Evolutionary conservation across 2,797 vertebrate genomes (phyloP).

Genomic region (Lacerta bilineata): DNA sequence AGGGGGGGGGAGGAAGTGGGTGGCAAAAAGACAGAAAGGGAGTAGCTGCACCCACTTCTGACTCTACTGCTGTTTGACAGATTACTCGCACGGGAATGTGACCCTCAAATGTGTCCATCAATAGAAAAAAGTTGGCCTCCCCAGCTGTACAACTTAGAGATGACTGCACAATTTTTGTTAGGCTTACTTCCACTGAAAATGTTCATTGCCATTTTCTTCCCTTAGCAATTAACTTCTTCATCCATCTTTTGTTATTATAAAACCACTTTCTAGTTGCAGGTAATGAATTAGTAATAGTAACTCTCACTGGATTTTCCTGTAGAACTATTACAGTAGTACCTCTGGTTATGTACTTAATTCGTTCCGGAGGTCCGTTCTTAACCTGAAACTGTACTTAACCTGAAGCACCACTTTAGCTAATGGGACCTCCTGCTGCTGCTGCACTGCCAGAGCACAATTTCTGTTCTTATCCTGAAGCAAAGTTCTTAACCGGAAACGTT

Average conservation of each 20-base stretch:
- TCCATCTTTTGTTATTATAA: conserved; percentile 21
- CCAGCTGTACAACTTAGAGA: neutral
- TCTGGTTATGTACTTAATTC: too few species aligned
- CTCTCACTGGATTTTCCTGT: conserved; percentile 30
- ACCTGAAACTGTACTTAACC: too few species aligned
- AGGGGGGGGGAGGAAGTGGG: neutral
- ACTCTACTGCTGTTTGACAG: too few species aligned
- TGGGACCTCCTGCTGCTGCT: too few species aligned
- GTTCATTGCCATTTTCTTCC: neutral
- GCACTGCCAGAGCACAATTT: too few species aligned
- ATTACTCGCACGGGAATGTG: neutral
- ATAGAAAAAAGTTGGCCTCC: neutral
- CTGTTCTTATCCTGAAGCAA: too few species aligned
- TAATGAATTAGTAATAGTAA: conserved; percentile 28
- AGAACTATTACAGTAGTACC: neutral
- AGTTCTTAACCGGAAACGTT: too few species aligned
- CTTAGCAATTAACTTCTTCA: conserved; percentile 14
- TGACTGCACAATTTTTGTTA: conserved; percentile 12
- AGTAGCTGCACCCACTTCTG: too few species aligned
- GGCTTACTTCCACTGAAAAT: conserved; percentile 12
- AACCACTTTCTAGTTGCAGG: conserved; percentile 18
- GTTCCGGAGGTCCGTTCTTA: too few species aligned
- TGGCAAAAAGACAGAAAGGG: neutral
- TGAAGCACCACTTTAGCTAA: too few species aligned
- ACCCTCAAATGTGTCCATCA: neutral